Conservation (phyloP, 2,888 invertebrate genomes). For the Frankliniella fusca region DNA sequence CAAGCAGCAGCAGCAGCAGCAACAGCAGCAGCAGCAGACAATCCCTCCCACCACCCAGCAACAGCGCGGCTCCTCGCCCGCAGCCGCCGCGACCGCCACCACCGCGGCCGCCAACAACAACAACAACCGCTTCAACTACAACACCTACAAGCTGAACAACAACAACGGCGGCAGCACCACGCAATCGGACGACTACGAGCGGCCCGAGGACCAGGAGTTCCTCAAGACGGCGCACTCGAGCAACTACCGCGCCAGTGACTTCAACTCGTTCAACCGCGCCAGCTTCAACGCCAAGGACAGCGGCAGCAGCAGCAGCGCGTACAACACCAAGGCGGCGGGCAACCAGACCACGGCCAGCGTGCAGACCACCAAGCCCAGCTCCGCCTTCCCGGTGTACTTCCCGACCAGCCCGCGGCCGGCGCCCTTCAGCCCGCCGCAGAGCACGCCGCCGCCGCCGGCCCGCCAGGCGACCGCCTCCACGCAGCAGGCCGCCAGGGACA, state of each 20-base stretch:
- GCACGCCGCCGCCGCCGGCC: neutral
- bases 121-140: conserved; percentile 26
- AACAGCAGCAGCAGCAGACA: neutral
- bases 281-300: neutral
- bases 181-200: neutral
- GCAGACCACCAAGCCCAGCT: conserved; percentile 21
- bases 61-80: conserved; percentile 4
- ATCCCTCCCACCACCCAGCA: neutral
- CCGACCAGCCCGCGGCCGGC: conserved; percentile 11
- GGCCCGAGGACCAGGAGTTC: conserved; percentile 10
- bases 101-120: neutral
- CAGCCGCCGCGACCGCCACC: neutral
- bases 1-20: conserved; percentile 24
- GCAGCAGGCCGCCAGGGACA: neutral
- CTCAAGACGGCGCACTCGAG: conserved; percentile 17
- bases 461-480: neutral
- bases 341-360: conserved; percentile 2
- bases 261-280: conserved; percentile 18
- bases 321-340: conserved; percentile 1
- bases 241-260: conserved; percentile 23
- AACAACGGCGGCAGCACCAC: neutral
- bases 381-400: conserved; percentile 18
- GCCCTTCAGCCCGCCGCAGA: conserved; percentile 15
- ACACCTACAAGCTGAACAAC: conserved; percentile 17
- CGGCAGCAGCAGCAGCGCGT: conserved; percentile 7